Evolutionary conservation across 2,113 vertebrate genomes (phyloP), one percentile per base, ranked within the genome.

Genomic region (Aspidoscelis tigris): DNA sequence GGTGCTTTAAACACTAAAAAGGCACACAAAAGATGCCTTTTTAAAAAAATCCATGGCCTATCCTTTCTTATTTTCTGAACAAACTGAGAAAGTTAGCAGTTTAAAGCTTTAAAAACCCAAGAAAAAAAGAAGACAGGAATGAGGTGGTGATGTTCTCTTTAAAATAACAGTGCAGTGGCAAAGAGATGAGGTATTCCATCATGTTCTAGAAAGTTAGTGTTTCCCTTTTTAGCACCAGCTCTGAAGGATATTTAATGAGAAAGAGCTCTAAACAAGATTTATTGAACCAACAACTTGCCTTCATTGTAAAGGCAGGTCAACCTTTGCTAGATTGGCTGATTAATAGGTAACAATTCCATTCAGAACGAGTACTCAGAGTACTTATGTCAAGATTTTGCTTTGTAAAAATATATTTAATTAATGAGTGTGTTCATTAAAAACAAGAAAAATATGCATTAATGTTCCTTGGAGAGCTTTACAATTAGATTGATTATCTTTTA

Each of bases 361-460:
- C 89, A 84, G 88, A 93, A 92, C 2, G 3, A 70, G 64, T 84
- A 75, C 55, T 86, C 1, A 22, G 83, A 91, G 79, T 89, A 86
- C 88, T 91, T 81, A 47, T 92, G 72, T 81, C 87, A 90, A 93
- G 74, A 26, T 16, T 90, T 53, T 66, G 84, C 88, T 88, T 93
- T 94, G 85, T 84, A 92, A 84, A 95, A 93, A 93, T 94, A 93
- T 94, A 94, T 94, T 93, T 94, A 94, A 96, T 96, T 95, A 95
- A 96, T 92, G 93, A 81, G 90, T 92, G 74, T n/a, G 76, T 94
- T 94, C 91, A 91, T 92, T 85, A 94, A 94, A 89, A 91, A 85
- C 44, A 84, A 90, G 86, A 90, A 94, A 92, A 92, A 91, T 87
- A 92, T 84, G 53, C 53, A 85, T 85, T 91, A 93, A 81, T 47